Percentiles rank a stretch among this genome's conserved stretches.
phyloP scores from a whole-genome alignment of 2,113 vertebrate genomes.

The Salminus brasiliensis region DNA sequence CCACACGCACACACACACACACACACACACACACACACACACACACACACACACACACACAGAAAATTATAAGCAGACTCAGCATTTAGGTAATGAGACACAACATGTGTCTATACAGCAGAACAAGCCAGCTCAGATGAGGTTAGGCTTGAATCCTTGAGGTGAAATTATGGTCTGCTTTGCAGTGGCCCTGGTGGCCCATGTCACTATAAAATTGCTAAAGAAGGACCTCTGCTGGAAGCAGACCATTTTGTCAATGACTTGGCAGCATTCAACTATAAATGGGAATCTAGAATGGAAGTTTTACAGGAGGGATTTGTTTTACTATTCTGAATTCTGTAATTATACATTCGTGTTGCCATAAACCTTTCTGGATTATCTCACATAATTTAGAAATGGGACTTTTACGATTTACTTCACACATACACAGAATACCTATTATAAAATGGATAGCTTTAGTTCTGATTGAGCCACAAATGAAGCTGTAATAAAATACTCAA shows the following conservation, averaged over 20 bases:
- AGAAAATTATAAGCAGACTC: not conserved
- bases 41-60: not conserved
- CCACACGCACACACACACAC: not conserved
- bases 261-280: not conserved
- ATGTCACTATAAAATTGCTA: conserved; percentile 57
- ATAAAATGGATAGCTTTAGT: too few species aligned
- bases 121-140: not conserved
- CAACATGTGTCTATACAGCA: not conserved
- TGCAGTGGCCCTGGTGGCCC: conserved; percentile 20
- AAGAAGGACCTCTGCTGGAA: conserved; percentile 69
- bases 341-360: not conserved
- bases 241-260: conserved; percentile 10
- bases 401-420: not conserved
- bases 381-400: not conserved
- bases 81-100: not conserved
- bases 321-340: not conserved
- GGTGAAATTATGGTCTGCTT: not conserved
- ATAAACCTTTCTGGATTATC: not conserved
- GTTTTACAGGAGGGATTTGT: conserved; percentile 7
- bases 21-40: not conserved
- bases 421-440: not conserved
- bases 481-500: too few species aligned
- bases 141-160: not conserved
- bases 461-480: too few species aligned
- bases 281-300: not conserved